Evolutionary conservation across 2,797 vertebrate genomes (phyloP), one percentile per base, ranked within the genome.

Genomic region (Bovichtus variegatus): DNA sequence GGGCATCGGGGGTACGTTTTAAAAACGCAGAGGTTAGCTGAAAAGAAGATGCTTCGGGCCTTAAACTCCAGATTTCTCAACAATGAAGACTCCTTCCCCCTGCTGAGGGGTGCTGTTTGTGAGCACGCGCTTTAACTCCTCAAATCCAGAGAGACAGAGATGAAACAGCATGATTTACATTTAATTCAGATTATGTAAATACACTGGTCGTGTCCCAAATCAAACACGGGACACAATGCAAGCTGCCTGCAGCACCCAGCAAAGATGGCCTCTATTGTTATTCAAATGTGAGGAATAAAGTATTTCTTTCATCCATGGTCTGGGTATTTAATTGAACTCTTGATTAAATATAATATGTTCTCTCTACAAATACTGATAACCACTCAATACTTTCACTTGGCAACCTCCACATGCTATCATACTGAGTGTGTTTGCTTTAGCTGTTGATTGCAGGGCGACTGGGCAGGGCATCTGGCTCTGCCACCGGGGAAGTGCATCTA

Each of bases 131-230:
- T 94, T 95, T 92, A 94, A 93, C 93, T 91, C 93, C 74, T 82
- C 74, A 80, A 93, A 92, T 94, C 93, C 88, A 67, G 68, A 65
- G 87, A 91, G 94, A 92, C 85, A 2, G 40, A 92, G 87, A 93
- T 93, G 81, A 91, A 94, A 92, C 85, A 60, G 79, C 89, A 82
- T 84, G 91, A 95, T 95, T 95, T 95, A 92, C 93, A 94, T 95
- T 92, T 92, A 90, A 93, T 95, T 95, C 92, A 92, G 90, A 94
- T 94, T 95, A 95, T 96, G 95, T 91, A 94, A 95, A 96, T 96
- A 81, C 16, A 57, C 77, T 67, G 87, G 71, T 86, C 40, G 76
- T 76, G 92, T 91, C 92, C 90, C 82, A 84, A 87, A 91, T 83
- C 91, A 89, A 86, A 91, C 84, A 83, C 6, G 53, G 74, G 69